Evolutionary conservation across 2,113 vertebrate species (phyloP).

Genomic region (Papio anubis): DNA sequence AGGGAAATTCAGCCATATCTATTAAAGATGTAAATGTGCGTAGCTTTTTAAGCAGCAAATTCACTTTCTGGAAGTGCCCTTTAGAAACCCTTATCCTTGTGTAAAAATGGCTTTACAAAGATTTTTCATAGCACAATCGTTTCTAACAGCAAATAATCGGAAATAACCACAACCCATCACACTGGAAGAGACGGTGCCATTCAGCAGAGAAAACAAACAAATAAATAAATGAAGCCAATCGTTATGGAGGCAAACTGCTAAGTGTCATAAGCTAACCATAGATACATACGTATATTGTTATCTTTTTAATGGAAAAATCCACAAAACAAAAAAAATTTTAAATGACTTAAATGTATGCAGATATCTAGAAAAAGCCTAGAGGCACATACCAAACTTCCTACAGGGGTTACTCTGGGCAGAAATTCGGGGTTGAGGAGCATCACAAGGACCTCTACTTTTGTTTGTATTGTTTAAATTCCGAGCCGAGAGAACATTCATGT

Average conservation of each 20-base stretch:
- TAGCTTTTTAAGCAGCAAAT: neutral
- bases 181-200: neutral
- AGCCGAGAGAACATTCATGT: conserved; percentile 37
- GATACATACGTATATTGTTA: neutral
- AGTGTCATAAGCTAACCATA: neutral
- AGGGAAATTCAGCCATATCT: neutral
- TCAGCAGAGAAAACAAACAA: neutral
- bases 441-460: neutral
- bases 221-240: neutral
- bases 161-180: neutral
- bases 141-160: conserved; percentile 38
- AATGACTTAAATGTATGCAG: neutral
- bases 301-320: neutral
- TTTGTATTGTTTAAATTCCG: conserved; percentile 47
- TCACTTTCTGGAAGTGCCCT: neutral
- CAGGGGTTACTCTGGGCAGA: neutral
- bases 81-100: neutral
- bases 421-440: neutral
- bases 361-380: neutral
- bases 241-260: neutral
- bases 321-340: conserved; percentile 5
- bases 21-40: neutral
- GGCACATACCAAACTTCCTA: neutral
- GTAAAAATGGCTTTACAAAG: neutral
- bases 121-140: neutral